Evolutionary conservation across 2,797 vertebrate species (phyloP), one percentile per base, ranked within the genome.

Genomic region (Squalus acanthias): DNA sequence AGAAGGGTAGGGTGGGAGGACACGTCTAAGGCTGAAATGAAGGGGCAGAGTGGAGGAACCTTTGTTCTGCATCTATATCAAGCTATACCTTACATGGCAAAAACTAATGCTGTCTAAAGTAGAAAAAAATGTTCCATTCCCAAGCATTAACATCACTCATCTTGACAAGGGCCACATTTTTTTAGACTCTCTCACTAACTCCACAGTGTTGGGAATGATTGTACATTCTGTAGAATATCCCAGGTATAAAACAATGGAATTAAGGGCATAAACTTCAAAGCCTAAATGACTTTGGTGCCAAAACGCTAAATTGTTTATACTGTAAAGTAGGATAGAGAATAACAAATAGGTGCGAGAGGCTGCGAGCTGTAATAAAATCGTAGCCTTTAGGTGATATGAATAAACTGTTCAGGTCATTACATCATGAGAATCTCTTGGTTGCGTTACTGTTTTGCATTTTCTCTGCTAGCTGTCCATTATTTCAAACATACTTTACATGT

Each of bases 381-480:
- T 4, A 24, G 82, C 46, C 50, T 85, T 85, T 69, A 69, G n/a
- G 65, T 20, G 8, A 24, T 24, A 65, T 63, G 88, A 65, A 91
- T 69, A 50, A 95, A 69, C 20, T 33, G 50, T 12, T 95, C 69
- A 95, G 46, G 53, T 95, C 46, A n/a, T 57, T 76, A 76, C 70
- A 74, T 74, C 94, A 95, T 76, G 22, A 67, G 65, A 67, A 67
- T 69, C n/a, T 67, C 65, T 46, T 24, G 50, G 8, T 26, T 57
- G 10, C 29, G 15, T 57, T 76, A 17, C 94, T 57, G 13, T 53
- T 24, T 95, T 95, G 70, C 29, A n/a, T 57, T 57, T 72, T 74
- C 70, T 53, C 94, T 95, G 94, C 8, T 57, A 57, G 26, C 39
- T 74, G 46, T 74, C 94, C 94, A 95, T 95, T 95, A 95, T 95